phyloP scores from a whole-genome alignment of 2,888 invertebrate genomes.

The Agrochola litura region DNA sequence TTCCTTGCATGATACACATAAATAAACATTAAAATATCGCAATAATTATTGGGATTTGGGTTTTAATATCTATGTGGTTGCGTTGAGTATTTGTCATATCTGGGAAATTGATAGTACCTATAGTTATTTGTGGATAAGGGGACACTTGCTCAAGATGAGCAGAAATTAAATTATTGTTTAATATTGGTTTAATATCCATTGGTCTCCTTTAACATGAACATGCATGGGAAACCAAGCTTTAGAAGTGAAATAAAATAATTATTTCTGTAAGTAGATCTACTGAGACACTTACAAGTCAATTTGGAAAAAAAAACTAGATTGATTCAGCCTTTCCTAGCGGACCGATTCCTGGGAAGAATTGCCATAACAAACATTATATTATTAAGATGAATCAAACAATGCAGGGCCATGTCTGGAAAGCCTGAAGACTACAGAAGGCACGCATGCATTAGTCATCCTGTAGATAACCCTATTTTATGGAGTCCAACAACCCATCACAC shows the following conservation, averaged over 20 bases:
- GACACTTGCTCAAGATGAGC: background rate
- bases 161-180: background rate
- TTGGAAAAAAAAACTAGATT: background rate
- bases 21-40: background rate
- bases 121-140: background rate
- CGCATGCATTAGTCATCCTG: background rate
- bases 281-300: background rate
- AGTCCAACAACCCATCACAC: background rate
- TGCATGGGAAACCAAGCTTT: background rate
- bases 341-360: background rate
- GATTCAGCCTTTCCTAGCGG: background rate
- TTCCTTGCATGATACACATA: conserved; percentile 7
- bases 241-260: background rate
- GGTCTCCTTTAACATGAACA: background rate
- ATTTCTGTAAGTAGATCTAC: background rate
- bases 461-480: background rate
- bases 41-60: background rate
- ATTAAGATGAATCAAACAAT: background rate
- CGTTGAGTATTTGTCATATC: background rate
- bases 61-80: no score
- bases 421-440: background rate
- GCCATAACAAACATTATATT: background rate
- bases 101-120: background rate
- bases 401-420: background rate
- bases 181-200: no score